Percentiles rank a stretch among this genome's conserved stretches.
phyloP scores from a whole-genome alignment of 2,797 vertebrate species.

The Phoeniculus purpureus region DNA sequence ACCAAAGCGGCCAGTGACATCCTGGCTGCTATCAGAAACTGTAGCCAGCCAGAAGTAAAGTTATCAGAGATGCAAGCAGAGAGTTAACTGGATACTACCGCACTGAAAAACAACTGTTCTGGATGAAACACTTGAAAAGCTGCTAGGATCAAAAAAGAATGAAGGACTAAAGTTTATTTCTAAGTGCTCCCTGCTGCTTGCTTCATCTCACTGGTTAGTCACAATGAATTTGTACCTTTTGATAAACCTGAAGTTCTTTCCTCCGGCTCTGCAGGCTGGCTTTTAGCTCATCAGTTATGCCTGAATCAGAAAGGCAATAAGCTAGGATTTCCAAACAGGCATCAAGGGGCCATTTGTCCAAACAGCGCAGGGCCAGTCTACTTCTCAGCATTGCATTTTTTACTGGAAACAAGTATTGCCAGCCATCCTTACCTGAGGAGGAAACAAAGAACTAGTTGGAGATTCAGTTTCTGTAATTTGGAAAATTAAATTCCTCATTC shows the following conservation, averaged over 20 bases:
- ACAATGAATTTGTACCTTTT: slow-evolving; percentile 78
- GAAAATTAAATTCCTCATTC: background rate
- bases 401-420: slow-evolving; percentile 86
- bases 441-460: background rate
- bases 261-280: slow-evolving; percentile 81
- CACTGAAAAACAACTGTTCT: background rate
- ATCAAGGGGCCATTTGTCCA: slow-evolving; percentile 90
- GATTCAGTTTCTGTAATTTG: background rate
- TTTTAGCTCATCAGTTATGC: slow-evolving; percentile 75
- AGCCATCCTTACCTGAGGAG: slow-evolving; percentile 79
- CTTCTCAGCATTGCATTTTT: slow-evolving; percentile 85
- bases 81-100: background rate
- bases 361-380: slow-evolving; percentile 81
- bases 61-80: background rate
- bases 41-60: background rate
- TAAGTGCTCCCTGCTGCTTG: background rate
- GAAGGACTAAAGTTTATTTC: background rate
- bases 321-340: slow-evolving; percentile 88
- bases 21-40: background rate
- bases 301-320: slow-evolving; percentile 87
- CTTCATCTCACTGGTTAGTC: background rate
- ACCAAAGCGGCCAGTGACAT: no score
- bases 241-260: slow-evolving; percentile 88
- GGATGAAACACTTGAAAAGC: background rate
- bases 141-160: background rate